phyloP scores from a whole-genome alignment of 1,140 invertebrate genomes.

The Lepidostoma basale region DNA sequence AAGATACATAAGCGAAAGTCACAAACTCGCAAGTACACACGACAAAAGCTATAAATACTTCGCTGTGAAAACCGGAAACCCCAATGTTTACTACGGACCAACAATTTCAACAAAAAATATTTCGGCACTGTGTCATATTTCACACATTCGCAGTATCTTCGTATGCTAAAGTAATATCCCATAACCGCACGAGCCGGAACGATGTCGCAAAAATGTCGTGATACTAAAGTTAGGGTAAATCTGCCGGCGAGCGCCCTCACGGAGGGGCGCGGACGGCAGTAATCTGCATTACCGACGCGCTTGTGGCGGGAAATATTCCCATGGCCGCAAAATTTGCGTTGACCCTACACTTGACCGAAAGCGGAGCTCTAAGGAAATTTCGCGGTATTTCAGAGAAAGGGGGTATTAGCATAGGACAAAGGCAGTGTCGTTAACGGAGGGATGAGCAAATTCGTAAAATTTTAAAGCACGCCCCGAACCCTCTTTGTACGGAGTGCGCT shows the following conservation, averaged over 20 bases:
- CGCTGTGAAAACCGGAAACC: too few relatives aligned
- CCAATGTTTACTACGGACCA: neutral
- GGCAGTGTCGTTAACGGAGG: constrained; percentile 5
- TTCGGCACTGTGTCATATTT: constrained; percentile 1
- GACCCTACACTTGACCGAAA: constrained; percentile 6
- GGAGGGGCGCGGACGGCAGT: neutral
- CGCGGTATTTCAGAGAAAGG: constrained; percentile 8
- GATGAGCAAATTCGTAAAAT: constrained; percentile 13
- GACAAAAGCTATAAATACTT: too few relatives aligned
- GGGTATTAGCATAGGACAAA: constrained; percentile 11
- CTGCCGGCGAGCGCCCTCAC: neutral
- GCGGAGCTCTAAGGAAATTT: constrained; percentile 11
- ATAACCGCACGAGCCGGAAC: neutral
- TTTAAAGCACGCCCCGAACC: neutral
- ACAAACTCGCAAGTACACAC: too few relatives aligned
- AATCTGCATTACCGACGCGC: constrained; percentile 16
- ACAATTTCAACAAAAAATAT: neutral
- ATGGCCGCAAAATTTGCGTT: constrained; percentile 13
- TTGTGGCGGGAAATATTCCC: constrained; percentile 1
- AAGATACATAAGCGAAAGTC: too few relatives aligned
- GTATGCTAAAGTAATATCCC: constrained; percentile 10
- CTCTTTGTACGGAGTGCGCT: neutral
- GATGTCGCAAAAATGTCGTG: constrained; percentile 9
- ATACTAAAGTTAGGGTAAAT: constrained; percentile 5
- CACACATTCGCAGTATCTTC: constrained; percentile 5